Evolutionary conservation across 2,888 invertebrate genomes (phyloP).

Genomic region (Acrobasis repandana): DNA sequence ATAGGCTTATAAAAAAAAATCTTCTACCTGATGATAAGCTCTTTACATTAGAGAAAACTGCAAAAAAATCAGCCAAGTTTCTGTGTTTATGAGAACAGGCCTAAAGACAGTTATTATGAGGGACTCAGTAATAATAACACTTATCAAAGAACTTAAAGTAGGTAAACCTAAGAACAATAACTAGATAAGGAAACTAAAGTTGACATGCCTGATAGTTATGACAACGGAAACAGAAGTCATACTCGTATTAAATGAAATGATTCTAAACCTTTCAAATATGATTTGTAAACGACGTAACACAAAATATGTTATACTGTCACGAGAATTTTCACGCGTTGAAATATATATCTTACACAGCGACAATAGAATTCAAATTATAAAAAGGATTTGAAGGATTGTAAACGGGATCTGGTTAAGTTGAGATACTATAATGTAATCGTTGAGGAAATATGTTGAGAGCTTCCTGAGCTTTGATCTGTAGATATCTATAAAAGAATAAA

Average conservation of each 20-base stretch:
- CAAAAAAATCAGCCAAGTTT: too few relatives aligned
- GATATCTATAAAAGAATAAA: background rate
- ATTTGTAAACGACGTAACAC: background rate
- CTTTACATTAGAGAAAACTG: too few relatives aligned
- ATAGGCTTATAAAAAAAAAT: too few relatives aligned
- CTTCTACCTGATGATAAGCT: too few relatives aligned
- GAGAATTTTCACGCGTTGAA: background rate
- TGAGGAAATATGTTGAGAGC: conserved; percentile 56
- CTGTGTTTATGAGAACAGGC: too few relatives aligned
- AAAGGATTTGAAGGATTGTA: background rate
- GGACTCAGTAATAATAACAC: too few relatives aligned
- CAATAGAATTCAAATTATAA: background rate
- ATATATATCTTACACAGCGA: background rate
- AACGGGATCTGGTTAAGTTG: background rate
- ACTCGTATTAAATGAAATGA: background rate
- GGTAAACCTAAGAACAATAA: too few relatives aligned
- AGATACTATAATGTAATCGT: conserved; percentile 19
- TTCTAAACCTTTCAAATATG: background rate
- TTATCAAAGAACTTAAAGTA: too few relatives aligned
- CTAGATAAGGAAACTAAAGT: too few relatives aligned
- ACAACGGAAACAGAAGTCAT: too few relatives aligned
- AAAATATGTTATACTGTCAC: background rate
- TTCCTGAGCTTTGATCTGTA: conserved; percentile 64
- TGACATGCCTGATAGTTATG: too few relatives aligned
- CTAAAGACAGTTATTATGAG: too few relatives aligned